Base-by-base conservation (phyloP, 2,888 invertebrate species). In the Herminia tarsipennalis region DNA sequence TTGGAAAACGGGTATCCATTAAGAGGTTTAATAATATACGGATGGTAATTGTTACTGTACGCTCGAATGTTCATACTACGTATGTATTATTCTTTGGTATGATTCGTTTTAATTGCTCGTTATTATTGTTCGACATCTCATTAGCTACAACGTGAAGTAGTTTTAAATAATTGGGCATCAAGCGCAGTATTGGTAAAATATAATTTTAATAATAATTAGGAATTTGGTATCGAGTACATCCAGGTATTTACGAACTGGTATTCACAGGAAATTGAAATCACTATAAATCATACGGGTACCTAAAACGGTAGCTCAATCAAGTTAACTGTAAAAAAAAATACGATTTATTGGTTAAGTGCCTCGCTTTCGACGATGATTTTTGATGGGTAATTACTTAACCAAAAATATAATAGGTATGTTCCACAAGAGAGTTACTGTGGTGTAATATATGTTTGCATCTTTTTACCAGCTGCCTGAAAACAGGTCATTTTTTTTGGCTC, bases 51-150 rank as follows among this genome's bases (percentile, higher is more conserved):
- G 61, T 57, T 59, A 64, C 47, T 41, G 49, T 62, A 48, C 44
- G 45, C 47, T 56, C 46, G 46, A 51, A 62, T 48, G 39, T 47
- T 52, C 48, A 39, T 35, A 30, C 44, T 36, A 39, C 30, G 22
- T 42, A 41, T 44, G 39, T 40, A 49, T 54, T 52, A 52, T 50
- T 25, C 45, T 46, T 41, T 42, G 36, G 47, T 50, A 47, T 37
- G 49, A 50, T 62, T 61, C 39, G 40, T 62, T 65, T 65, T 65
- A 65, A 61, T 58, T 66, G 56, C 56, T 62, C 46, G 50, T 58
- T 66, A 66, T 58, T 58, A 45, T 49, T 53, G 39, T 46, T 56
- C 49, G 43, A 56, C 39, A 56, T 65, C 52, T 64, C 58, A 65
- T 64, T 65, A 61, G 49, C 45, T 46, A 46, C 44, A 42, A 45